Conservation (phyloP, 2,888 invertebrate genomes). For the Eupeodes latifasciatus region DNA sequence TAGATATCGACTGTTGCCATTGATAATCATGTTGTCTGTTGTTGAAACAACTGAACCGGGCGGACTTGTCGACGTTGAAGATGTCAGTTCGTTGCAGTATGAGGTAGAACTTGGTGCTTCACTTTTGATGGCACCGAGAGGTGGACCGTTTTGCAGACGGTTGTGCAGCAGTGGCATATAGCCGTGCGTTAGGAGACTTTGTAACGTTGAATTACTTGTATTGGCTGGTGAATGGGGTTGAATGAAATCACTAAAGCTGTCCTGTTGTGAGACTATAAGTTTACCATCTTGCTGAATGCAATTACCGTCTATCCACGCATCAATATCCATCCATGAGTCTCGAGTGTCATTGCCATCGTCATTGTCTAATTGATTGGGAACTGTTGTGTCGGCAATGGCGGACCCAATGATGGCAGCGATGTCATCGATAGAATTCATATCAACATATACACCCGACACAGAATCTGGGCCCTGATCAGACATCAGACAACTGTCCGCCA, state of each 20-base stretch:
- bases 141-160: conserved; percentile 91
- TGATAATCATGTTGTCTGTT: conserved; percentile 89
- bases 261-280: conserved; percentile 88
- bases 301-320: conserved; percentile 93
- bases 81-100: conserved; percentile 88
- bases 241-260: conserved; percentile 88
- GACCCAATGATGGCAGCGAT: conserved; percentile 94
- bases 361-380: conserved; percentile 88
- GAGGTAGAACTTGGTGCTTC: conserved; percentile 91
- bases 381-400: conserved; percentile 94
- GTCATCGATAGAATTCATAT: conserved; percentile 91
- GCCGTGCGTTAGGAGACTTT: conserved; percentile 90
- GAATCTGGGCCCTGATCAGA: conserved; percentile 86
- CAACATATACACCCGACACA: conserved; percentile 85
- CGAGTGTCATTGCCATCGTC: conserved; percentile 90
- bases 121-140: conserved; percentile 88
- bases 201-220: conserved; percentile 89
- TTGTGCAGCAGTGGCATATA: conserved; percentile 93
- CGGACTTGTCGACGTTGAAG: conserved; percentile 90
- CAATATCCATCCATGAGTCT: conserved; percentile 95
- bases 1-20: conserved; percentile 87
- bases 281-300: conserved; percentile 89
- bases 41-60: conserved; percentile 94
- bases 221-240: conserved; percentile 87
- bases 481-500: conserved; percentile 85